Conservation (phyloP, 2,888 invertebrate genomes). For the Bellardia pandia region DNA sequence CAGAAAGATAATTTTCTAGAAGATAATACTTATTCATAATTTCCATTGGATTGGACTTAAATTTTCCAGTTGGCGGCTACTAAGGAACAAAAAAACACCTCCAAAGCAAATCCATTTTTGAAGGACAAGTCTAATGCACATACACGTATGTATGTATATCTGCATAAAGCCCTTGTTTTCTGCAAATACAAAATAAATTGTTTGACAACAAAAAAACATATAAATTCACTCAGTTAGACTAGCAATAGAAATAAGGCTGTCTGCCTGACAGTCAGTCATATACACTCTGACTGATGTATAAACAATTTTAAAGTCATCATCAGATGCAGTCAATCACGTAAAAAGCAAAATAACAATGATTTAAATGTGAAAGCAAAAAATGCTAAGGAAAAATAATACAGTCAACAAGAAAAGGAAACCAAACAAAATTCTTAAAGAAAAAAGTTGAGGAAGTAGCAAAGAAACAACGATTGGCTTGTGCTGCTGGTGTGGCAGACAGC, state of each 20-base stretch:
- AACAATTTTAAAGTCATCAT: slow-evolving; percentile 71
- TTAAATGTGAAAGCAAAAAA: slow-evolving; percentile 11
- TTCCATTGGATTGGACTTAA: too few relatives aligned
- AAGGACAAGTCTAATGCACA: background rate
- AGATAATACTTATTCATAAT: too few relatives aligned
- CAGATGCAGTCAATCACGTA: slow-evolving; percentile 73
- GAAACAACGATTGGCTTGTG: slow-evolving; percentile 3
- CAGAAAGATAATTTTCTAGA: too few relatives aligned
- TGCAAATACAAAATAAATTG: slow-evolving; percentile 41
- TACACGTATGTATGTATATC: background rate
- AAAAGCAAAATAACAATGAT: slow-evolving; percentile 45
- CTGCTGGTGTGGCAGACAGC: background rate
- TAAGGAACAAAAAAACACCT: too few relatives aligned
- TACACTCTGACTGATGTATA: slow-evolving; percentile 36
- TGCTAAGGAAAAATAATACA: background rate
- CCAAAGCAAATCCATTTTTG: too few relatives aligned
- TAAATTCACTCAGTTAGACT: slow-evolving; percentile 17
- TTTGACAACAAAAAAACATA: slow-evolving; percentile 22
- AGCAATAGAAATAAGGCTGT: background rate
- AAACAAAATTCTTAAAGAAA: background rate
- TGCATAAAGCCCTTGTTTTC: slow-evolving; percentile 8
- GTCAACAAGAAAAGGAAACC: slow-evolving; percentile 1
- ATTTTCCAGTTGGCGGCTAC: too few relatives aligned
- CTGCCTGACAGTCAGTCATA: slow-evolving; percentile 4
- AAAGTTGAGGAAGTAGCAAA: background rate